Evolutionary conservation across 2,113 vertebrate genomes (phyloP).

Genomic region (Pundamilia nyererei): DNA sequence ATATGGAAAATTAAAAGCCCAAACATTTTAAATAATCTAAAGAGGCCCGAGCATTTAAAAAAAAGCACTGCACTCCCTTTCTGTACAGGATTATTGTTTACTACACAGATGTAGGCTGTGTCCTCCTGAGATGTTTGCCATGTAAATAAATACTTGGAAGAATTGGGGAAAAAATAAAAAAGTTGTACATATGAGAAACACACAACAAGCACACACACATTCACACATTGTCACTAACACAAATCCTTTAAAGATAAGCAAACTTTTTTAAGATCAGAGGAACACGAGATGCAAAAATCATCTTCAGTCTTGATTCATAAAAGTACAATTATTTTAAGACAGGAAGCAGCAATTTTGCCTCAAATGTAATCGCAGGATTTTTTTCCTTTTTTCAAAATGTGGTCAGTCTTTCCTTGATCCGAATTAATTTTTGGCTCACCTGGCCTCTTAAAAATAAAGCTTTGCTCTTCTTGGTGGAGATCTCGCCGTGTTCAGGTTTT

Average conservation of each 20-base stretch:
- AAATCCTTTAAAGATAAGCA: background rate
- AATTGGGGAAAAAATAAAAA: background rate
- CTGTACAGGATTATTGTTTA: background rate
- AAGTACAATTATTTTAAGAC: background rate
- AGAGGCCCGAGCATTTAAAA: background rate
- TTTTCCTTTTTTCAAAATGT: background rate
- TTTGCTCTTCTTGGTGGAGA: background rate
- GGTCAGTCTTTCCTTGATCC: background rate
- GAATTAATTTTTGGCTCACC: background rate
- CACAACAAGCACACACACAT: background rate
- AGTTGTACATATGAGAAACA: background rate
- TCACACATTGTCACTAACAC: background rate
- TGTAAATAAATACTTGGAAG: background rate
- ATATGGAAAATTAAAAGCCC: background rate
- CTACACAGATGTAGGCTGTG: background rate
- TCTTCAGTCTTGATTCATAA: background rate
- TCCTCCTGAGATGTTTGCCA: background rate
- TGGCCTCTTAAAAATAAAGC: background rate
- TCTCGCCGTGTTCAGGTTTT: background rate
- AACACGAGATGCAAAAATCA: background rate
- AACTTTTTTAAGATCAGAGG: background rate
- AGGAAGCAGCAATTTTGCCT: background rate
- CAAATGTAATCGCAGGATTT: background rate
- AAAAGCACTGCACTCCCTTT: background rate
- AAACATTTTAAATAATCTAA: background rate